A percentile compares a stretch with the other conserved stretches of the same genome.
Conservation (phyloP, 2,797 vertebrate genomes). For the Liasis olivaceus region DNA sequence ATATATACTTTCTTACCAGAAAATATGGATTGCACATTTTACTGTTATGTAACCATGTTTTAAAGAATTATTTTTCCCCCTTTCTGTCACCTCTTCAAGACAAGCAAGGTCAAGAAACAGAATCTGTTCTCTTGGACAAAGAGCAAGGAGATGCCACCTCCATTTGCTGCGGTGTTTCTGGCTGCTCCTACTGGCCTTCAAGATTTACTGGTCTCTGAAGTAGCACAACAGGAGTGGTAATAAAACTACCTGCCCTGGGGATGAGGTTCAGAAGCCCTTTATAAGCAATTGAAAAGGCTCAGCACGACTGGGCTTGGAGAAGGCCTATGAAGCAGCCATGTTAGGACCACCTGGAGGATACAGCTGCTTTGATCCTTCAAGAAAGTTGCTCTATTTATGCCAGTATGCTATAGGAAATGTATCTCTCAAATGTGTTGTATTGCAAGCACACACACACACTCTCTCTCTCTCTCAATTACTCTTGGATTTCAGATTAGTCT, state of each 20-base stretch:
- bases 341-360: not conserved
- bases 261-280: not conserved
- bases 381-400: not conserved
- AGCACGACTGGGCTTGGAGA: not conserved
- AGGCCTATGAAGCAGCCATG: not conserved
- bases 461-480: too few species aligned
- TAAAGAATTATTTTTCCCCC: not conserved
- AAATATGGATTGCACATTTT: not conserved
- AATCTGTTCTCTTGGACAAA: not conserved
- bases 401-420: not conserved
- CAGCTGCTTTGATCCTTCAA: not conserved
- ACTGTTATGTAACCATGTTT: not conserved
- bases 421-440: not conserved
- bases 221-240: too few species aligned
- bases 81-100: too few species aligned
- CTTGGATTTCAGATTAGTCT: not conserved
- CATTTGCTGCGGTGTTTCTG: not conserved
- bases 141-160: not conserved
- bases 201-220: not conserved
- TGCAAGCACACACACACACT: too few species aligned
- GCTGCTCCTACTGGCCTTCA: not conserved
- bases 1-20: not conserved
- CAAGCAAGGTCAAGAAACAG: not conserved
- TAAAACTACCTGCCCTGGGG: not conserved
- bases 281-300: not conserved